Conservation (phyloP, 2,888 invertebrate species). For the Ariolimax columbianus region DNA sequence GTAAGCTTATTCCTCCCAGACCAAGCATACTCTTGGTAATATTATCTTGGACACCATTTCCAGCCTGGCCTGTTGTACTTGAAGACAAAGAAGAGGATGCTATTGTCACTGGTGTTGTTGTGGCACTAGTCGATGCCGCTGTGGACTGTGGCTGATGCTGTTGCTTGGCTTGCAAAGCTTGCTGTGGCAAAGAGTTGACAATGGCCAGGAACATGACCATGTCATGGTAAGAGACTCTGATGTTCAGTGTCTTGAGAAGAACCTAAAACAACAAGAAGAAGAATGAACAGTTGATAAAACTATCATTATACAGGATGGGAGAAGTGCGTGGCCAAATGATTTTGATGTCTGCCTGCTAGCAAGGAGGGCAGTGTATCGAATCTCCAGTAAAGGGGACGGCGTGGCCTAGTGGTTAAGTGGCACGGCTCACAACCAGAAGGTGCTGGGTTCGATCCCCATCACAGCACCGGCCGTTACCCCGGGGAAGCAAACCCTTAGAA, state of each 20-base stretch:
- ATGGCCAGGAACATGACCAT: constrained; percentile 93
- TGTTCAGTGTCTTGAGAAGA: constrained; percentile 83
- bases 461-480: no score
- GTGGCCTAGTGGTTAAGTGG: no score
- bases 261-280: constrained; percentile 2
- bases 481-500: no score
- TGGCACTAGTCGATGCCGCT: no score
- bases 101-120: background rate
- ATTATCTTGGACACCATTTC: constrained; percentile 25
- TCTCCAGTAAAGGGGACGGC: no score
- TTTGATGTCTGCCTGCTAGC: no score
- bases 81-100: background rate
- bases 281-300: background rate
- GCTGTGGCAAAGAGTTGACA: constrained; percentile 90
- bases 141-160: constrained; percentile 21
- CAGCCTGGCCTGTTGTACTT: background rate
- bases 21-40: constrained; percentile 41
- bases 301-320: no score
- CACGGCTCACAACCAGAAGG: no score
- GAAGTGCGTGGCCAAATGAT: no score
- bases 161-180: constrained; percentile 79
- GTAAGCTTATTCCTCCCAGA: constrained; percentile 23
- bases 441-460: no score
- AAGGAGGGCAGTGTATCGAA: no score
- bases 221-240: constrained; percentile 94